These are phyloP conservation scores for Okapia johnstoni DNA, from an alignment of 2,113 vertebrate species.

Conservation along the genomic window DNA sequence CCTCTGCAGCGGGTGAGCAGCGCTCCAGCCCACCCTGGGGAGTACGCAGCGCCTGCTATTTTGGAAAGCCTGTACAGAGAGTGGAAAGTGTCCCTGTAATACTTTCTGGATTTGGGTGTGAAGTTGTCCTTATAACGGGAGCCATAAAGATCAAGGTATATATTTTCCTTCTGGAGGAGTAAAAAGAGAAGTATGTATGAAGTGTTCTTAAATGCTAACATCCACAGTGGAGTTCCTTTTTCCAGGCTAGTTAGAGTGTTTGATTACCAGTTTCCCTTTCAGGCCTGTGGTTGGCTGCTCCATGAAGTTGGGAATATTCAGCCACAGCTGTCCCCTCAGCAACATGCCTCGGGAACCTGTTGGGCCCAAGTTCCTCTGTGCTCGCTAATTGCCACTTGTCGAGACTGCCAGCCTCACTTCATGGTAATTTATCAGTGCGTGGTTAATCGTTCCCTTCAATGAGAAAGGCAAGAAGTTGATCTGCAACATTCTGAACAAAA, in stretches of 20 bases:
- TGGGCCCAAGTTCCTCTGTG: neutral
- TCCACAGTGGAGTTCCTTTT: neutral
- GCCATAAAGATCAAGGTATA: neutral
- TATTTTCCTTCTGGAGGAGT: neutral
- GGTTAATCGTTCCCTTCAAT: neutral
- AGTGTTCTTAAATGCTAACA: neutral
- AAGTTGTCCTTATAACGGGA: neutral
- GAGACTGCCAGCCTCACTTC: neutral
- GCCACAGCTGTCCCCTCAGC: slow-evolving; percentile 1
- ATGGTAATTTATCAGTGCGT: neutral
- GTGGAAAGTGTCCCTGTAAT: neutral
- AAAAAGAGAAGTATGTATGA: neutral
- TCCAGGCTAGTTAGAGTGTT: neutral
- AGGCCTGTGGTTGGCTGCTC: neutral
- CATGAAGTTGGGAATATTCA: neutral
- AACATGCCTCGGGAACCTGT: neutral
- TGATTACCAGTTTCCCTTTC: neutral
- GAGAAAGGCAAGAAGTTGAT: neutral
- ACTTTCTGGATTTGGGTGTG: neutral
- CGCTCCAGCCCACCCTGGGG: neutral
- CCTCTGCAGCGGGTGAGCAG: neutral
- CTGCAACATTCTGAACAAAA: neutral
- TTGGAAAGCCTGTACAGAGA: neutral
- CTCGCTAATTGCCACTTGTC: neutral
- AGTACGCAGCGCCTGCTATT: neutral